Evolutionary conservation across 2,797 vertebrate species (phyloP), one percentile per base, ranked within the genome.

Genomic region (Vultur gryphus): DNA sequence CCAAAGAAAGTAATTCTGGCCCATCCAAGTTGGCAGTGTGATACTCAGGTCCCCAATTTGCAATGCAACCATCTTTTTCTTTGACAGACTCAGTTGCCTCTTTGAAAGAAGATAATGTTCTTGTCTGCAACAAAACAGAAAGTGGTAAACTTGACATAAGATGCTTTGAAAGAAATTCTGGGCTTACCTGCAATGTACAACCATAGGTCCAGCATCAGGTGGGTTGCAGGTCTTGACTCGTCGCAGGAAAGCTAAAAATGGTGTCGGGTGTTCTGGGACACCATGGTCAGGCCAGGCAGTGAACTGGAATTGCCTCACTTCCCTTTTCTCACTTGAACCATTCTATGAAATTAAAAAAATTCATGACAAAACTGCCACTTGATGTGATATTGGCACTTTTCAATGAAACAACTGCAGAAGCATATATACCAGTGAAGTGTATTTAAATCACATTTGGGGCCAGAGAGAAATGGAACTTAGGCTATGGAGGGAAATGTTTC

Each of bases 251-350:
- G 99, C 99, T 92, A 99, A 98, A 94, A 99, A 99, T 0, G 99
- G 99, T 25, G 99, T 99, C 44, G 99, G 99, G 93, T 99, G 99
- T 78, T 99, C 99, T 3, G 99, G 99, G 59, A 99, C 99, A 49
- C 99, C 99, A 16, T 99, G 99, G 97, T 99, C 99, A 35, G 99
- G 99, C 99, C 99, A 99, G 71, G 99, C 99, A 46, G 99, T 99
- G 98, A 99, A 99, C 98, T 99, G 99, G 97, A 99, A 99, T 96
- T 99, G 99, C 83, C 99, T 98, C 85, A 99, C 99, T 98, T 99
- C 99, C 73, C 99, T 98, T 97, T 99, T 99, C 97, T 99, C 99
- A 79, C 99, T 99, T 55, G 99, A 99, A 85, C 99, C 99, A 37
- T 99, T 99, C 99, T 99, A 97, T 58, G 77, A 94, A 95, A 96